A percentile compares a stretch with the other conserved stretches of the same genome.
Conservation (phyloP, 2,113 vertebrate genomes). For the Lates calcarifer region DNA sequence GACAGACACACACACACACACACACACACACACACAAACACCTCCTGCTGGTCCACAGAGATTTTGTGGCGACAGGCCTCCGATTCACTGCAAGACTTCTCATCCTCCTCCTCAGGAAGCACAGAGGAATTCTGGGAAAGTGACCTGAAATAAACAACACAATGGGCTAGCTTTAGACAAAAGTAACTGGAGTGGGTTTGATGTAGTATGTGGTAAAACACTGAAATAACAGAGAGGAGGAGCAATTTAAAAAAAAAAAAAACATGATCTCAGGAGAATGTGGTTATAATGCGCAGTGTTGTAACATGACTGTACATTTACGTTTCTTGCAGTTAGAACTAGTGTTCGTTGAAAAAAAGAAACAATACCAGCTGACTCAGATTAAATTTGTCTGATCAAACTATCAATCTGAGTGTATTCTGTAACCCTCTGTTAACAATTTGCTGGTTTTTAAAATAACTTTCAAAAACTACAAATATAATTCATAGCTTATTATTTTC, state of each 20-base stretch:
- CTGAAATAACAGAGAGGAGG: neutral
- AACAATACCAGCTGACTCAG: too few relatives aligned
- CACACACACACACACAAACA: conserved; percentile 61
- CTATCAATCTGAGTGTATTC: too few relatives aligned
- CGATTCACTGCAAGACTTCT: conserved; percentile 92
- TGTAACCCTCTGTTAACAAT: too few relatives aligned
- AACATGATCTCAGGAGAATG: neutral
- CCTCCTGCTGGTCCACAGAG: conserved; percentile 85
- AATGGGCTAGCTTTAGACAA: neutral
- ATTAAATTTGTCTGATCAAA: too few relatives aligned
- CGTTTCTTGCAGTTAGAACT: too few relatives aligned
- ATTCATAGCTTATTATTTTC: too few relatives aligned
- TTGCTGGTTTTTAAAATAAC: too few relatives aligned
- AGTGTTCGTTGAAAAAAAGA: too few relatives aligned
- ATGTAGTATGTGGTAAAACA: neutral
- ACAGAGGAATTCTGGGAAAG: conserved; percentile 95
- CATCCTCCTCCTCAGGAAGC: conserved; percentile 92
- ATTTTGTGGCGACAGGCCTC: conserved; percentile 88
- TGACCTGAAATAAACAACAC: conserved; percentile 83
- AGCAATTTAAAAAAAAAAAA: neutral
- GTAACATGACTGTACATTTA: neutral
- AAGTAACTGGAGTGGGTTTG: conserved; percentile 22
- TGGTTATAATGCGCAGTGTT: neutral
- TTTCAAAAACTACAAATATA: too few relatives aligned
- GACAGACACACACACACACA: conserved; percentile 73